phyloP scores from a whole-genome alignment of 2,797 vertebrate genomes.

The Alcedo quadribrachys region DNA sequence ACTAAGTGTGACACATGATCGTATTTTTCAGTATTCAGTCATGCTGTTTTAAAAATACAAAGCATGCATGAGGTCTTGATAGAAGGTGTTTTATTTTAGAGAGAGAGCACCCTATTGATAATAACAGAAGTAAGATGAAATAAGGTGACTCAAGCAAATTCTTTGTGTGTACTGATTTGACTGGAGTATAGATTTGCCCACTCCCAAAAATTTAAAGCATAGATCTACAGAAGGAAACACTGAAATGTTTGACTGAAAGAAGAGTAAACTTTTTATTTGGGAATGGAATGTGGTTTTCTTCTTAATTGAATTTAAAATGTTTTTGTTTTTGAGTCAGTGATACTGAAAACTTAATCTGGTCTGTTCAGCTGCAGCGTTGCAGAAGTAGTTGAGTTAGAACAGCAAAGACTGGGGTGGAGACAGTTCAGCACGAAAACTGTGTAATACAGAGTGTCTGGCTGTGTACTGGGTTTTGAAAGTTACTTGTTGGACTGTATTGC shows the following conservation, averaged over 20 bases:
- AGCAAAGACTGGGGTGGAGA: background rate
- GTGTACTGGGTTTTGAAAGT: slow-evolving; percentile 13
- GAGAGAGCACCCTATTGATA: background rate
- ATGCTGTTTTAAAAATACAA: background rate
- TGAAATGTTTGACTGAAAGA: background rate
- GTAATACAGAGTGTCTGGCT: background rate
- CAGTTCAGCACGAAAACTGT: background rate
- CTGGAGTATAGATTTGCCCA: background rate
- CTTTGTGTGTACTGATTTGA: background rate
- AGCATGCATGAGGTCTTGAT: background rate
- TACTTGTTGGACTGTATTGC: background rate
- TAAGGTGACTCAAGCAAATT: background rate
- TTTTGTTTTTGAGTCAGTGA: background rate
- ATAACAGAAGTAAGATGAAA: background rate
- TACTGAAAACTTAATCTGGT: background rate
- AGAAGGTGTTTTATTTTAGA: background rate
- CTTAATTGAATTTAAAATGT: background rate
- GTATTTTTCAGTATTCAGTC: background rate
- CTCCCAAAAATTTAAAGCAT: background rate
- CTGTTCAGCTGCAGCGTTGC: background rate
- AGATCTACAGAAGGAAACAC: background rate
- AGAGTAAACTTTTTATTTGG: background rate
- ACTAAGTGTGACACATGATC: background rate
- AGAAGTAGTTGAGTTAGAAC: background rate
- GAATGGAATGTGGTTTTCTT: background rate